Base-by-base conservation (phyloP, 1,140 invertebrate genomes). In the Cheumatopsyche charites region DNA sequence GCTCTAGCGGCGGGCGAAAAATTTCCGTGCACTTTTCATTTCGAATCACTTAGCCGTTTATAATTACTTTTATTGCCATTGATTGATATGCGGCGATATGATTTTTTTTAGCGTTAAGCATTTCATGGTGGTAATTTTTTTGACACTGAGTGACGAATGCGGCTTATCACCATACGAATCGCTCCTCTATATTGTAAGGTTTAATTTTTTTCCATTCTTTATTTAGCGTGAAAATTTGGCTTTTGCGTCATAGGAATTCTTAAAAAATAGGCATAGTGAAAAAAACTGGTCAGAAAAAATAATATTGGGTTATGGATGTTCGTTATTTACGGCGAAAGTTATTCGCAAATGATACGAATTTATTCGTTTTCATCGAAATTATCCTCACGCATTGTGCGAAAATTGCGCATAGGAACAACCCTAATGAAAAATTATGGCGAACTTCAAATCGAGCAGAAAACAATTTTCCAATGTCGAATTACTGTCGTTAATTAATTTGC, bases 381-480 rank as follows among this genome's bases (percentile, higher is more conserved):
- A 52, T 52, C 9, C 19, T 52, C 19, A 52, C 13, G 19, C 47
- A 2, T 7, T 17, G 47, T 7, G 47, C 47, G 47, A 52, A 52
- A 52, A 52, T 6, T 17, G 47, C 19, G 9, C 15, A 7, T 52
- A 17, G 47, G 47, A 52, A 17, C 13, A 52, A 52, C 13, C 47
- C 23, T 36, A 62, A 62, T 15, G 13, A 62, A 23, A 62, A 29
- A 62, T 62, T 26, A 62, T 62, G 58, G 58, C 58, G 3, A 21
- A 62, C 23, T 62, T 29, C 23, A 36, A 19, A n/a, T 49, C 17
- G 13, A 62, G 58, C 26, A 23, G 58, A 62, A 62, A 62, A 62
- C 58, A 12, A 62, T 62, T 62, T 62, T 62, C 58, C 23, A 62
- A 62, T 62, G 58, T 62, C 26, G 26, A 12, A 62, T 62, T 62